A percentile compares a stretch with the other conserved stretches of the same genome.
phyloP scores from a whole-genome alignment of 2,113 vertebrate species.

The Channa argus region DNA sequence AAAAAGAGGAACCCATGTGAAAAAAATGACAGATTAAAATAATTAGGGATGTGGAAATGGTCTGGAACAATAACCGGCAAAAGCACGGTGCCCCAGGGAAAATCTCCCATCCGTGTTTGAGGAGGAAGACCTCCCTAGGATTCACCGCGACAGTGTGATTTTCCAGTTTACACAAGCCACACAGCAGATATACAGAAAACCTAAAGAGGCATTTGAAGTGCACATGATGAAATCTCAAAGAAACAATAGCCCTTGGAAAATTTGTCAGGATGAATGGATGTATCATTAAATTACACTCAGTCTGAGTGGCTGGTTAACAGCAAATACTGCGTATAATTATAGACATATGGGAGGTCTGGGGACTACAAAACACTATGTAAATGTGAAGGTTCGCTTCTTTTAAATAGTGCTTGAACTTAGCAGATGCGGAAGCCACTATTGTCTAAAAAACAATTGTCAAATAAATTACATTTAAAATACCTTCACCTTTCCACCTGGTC shows the following conservation, averaged over 20 bases:
- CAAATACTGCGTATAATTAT: conserved; percentile 59
- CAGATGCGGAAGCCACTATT: conserved; percentile 72
- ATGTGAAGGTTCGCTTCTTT: conserved; percentile 67
- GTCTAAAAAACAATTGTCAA: conserved; percentile 56
- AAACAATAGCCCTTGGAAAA: conserved; percentile 58
- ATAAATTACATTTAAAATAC: conserved; percentile 44
- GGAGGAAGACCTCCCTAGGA: conserved; percentile 66
- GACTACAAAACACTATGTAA: conserved; percentile 41
- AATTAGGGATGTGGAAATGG: conserved; percentile 78
- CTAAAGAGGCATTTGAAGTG: conserved; percentile 43
- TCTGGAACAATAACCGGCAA: conserved; percentile 80
- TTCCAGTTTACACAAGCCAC: conserved; percentile 62
- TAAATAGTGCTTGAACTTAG: conserved; percentile 44
- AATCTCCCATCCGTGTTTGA: conserved; percentile 72
- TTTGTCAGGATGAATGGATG: conserved; percentile 65
- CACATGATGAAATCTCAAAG: conserved; percentile 59
- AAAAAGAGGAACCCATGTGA: conserved; percentile 67
- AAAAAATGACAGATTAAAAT: conserved; percentile 76
- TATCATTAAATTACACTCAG: conserved; percentile 64
- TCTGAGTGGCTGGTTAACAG: conserved; percentile 51
- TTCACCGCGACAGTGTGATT: conserved; percentile 54
- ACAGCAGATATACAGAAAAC: conserved; percentile 45
- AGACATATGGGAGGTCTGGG: conserved; percentile 51
- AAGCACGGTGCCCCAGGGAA: conserved; percentile 63
- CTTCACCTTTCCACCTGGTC: conserved; percentile 70